Conservation (phyloP, 1,140 invertebrate species). For the Eriosoma lanigerum region DNA sequence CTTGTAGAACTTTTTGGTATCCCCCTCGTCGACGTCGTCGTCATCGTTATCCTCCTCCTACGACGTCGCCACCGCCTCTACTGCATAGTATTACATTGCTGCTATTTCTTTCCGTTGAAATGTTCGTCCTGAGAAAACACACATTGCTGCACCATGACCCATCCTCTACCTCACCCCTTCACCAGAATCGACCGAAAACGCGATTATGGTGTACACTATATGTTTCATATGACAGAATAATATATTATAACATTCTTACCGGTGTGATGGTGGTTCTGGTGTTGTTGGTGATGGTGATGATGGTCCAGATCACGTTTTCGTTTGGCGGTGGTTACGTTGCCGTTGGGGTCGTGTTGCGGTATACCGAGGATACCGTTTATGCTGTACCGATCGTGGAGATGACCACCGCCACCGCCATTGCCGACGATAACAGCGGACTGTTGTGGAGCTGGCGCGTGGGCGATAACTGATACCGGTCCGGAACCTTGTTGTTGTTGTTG, state of each 20-base stretch:
- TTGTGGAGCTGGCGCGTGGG: conserved; percentile 53
- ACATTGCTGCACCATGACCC: neutral
- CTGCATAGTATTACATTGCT: neutral
- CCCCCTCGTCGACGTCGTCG: conserved; percentile 21
- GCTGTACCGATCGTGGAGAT: conserved; percentile 74
- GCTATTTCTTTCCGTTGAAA: conserved; percentile 6
- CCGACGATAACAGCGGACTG: conserved; percentile 13
- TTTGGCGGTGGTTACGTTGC: conserved; percentile 66
- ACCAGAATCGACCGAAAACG: neutral
- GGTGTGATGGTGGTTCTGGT: conserved; percentile 48
- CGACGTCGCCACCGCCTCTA: neutral
- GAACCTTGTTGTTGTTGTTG: conserved; percentile 48
- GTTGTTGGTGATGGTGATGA: conserved; percentile 58
- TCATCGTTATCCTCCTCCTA: neutral
- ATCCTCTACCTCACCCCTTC: neutral
- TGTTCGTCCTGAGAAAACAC: neutral
- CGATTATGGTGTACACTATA: neutral
- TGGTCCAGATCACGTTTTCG: conserved; percentile 70
- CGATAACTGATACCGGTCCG: conserved; percentile 53
- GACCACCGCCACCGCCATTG: conserved; percentile 13
- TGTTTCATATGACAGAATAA: neutral
- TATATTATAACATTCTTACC: neutral
- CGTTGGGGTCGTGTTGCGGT: conserved; percentile 70
- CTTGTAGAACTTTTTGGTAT: conserved; percentile 49
- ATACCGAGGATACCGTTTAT: conserved; percentile 95